Base-by-base conservation (phyloP, 1,140 invertebrate species). In the Trypoxylus dichotomus region DNA sequence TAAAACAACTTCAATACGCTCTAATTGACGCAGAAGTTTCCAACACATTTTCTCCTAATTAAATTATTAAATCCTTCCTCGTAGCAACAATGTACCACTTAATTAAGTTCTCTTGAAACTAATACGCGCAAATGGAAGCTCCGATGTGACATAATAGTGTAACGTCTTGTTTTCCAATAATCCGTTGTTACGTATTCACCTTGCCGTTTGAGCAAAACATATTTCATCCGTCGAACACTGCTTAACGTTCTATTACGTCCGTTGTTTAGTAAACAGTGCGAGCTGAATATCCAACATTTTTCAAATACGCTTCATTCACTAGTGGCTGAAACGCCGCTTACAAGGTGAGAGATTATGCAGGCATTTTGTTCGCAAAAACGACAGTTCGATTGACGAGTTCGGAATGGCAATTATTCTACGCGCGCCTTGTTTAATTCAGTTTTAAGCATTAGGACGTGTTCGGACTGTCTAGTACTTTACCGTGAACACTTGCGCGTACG, bases 331-430 rank as follows among this genome's bases (percentile, higher is more conserved):
- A 68, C 58, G n/a, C 32, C 32, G 24, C 60, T 24, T 68, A 68
- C 60, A 29, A 68, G 27, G 60, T 27, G 60, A 68, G 47, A 58
- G 24, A 68, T 68, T 68, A 29, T 25, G 60, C 60, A 68, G 60
- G 24, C 27, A 68, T 68, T 68, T 68, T 68, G 27, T 68, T 68
- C 60, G 24, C 60, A 68, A 68, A 68, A 68, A 68, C 60, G 60
- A 68, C 60, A 68, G 60, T 29, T 24, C 6, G 24, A 68, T 29
- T 25, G 27, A 68, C 60, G 60, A 68, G 60, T 68, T 29, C 21
- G 24, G 60, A 68, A 68, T 68, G 11, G 24, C 60, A 68, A 68
- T 68, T 27, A 68, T 29, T 21, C 47, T 58, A 8, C 15, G 47
- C 47, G 47, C 47, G 47, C 21, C 47, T 27, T 13, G 13, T 68